Conservation (phyloP, 2,113 vertebrate genomes). For the Emberiza fucata region DNA sequence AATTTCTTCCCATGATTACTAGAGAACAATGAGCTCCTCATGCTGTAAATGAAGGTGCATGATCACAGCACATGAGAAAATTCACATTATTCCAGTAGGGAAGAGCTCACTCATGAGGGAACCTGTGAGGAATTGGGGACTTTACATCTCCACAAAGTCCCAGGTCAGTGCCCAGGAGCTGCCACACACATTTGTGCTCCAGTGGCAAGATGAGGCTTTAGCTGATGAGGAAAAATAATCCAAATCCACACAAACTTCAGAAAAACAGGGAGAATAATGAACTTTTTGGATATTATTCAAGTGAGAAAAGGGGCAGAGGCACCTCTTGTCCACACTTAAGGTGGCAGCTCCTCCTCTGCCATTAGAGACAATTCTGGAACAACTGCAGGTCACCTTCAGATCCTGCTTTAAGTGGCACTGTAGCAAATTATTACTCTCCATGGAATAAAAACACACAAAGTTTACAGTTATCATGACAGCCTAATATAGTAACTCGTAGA, state of each 20-base stretch:
- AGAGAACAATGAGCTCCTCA: accelerated
- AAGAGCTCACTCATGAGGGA: background rate
- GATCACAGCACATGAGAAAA: background rate
- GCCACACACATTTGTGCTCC: background rate
- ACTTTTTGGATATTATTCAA: background rate
- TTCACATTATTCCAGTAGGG: background rate
- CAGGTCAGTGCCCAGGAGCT: background rate
- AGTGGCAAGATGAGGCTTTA: background rate
- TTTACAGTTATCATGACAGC: constrained; percentile 22
- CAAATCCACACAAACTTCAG: background rate
- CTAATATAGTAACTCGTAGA: constrained; percentile 27
- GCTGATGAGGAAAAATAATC: background rate
- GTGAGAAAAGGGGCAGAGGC: background rate
- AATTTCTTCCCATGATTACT: background rate
- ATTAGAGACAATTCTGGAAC: background rate
- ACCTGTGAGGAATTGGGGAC: background rate
- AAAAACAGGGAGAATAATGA: background rate
- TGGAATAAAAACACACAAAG: constrained; percentile 5
- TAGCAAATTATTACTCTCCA: background rate
- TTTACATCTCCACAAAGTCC: background rate
- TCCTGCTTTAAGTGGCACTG: background rate
- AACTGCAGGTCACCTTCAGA: background rate
- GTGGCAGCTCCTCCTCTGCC: background rate
- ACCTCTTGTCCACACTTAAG: background rate
- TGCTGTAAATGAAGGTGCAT: background rate